phyloP scores from a whole-genome alignment of 2,113 vertebrate species.

The Takifugu bimaculatus region DNA sequence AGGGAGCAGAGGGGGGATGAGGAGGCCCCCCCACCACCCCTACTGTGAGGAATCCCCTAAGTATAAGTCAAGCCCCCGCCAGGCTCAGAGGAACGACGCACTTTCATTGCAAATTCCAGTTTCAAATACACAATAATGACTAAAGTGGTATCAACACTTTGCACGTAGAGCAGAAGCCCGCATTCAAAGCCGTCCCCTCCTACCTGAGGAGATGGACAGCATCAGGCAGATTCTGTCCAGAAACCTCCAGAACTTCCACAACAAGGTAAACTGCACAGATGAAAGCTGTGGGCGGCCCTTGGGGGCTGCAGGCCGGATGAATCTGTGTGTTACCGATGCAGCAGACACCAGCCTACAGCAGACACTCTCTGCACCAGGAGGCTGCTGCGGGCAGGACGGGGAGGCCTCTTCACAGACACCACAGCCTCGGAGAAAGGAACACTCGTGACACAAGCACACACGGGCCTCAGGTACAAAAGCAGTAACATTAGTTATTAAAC shows the following conservation, averaged over 20 bases:
- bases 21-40: conserved; percentile 37
- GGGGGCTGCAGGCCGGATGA: background rate
- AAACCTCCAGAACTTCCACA: conserved; percentile 80
- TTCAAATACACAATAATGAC: too few species aligned
- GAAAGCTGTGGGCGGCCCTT: background rate
- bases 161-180: conserved; percentile 39
- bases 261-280: conserved; percentile 57
- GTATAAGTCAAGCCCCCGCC: background rate
- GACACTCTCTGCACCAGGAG: conserved; percentile 78
- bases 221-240: conserved; percentile 78
- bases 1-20: conserved; percentile 72
- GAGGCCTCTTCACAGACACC: conserved; percentile 72
- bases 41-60: background rate
- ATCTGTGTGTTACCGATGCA: conserved; percentile 16
- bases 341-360: conserved; percentile 79
- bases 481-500: too few species aligned
- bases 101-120: too few species aligned
- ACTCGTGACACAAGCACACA: conserved; percentile 49
- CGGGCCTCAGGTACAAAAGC: background rate
- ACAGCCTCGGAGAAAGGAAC: conserved; percentile 51
- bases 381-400: conserved; percentile 44
- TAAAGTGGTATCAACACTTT: background rate
- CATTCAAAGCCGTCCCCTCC: conserved; percentile 39
- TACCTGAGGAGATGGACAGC: conserved; percentile 71
- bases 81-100: background rate